Conservation (phyloP, 2,888 invertebrate genomes). For the Oligia strigilis region DNA sequence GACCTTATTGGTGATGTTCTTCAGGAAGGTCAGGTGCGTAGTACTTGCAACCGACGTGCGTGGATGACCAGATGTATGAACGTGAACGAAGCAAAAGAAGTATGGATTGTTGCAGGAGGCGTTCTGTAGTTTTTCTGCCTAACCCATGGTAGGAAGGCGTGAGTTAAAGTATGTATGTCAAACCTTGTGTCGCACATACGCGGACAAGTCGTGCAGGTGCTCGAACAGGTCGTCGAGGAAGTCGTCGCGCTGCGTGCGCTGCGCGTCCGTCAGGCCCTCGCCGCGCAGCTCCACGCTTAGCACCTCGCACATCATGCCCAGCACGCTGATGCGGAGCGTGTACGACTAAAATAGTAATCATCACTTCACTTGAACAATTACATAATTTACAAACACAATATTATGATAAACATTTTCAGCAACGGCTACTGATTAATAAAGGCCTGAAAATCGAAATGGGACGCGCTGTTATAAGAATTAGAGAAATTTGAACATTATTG, state of each 20-base stretch:
- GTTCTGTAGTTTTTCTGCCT: not conserved
- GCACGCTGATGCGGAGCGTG: conserved; percentile 94
- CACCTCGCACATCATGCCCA: conserved; percentile 96
- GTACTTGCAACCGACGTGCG: not conserved
- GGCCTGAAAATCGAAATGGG: not conserved
- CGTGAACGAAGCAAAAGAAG: not conserved
- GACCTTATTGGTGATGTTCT: not conserved
- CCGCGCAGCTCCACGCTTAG: conserved; percentile 93
- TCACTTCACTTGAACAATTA: too few species aligned
- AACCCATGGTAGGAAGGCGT: not conserved
- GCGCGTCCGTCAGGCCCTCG: conserved; percentile 93
- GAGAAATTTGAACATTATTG: too few species aligned
- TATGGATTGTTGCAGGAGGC: not conserved
- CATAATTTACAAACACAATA: not conserved
- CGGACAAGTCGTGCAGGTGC: conserved; percentile 96
- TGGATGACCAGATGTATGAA: not conserved
- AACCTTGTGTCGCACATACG: conserved; percentile 94
- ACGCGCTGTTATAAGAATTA: not conserved
- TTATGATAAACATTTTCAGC: not conserved
- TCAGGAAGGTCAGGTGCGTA: not conserved
- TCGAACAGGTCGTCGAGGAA: conserved; percentile 95
- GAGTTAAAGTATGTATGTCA: not conserved
- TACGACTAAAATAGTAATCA: conserved; percentile 87
- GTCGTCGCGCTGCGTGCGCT: conserved; percentile 93
- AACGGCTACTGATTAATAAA: too few species aligned